Base-by-base conservation (phyloP, 2,888 invertebrate species). In the Acutogordius australiensis region DNA sequence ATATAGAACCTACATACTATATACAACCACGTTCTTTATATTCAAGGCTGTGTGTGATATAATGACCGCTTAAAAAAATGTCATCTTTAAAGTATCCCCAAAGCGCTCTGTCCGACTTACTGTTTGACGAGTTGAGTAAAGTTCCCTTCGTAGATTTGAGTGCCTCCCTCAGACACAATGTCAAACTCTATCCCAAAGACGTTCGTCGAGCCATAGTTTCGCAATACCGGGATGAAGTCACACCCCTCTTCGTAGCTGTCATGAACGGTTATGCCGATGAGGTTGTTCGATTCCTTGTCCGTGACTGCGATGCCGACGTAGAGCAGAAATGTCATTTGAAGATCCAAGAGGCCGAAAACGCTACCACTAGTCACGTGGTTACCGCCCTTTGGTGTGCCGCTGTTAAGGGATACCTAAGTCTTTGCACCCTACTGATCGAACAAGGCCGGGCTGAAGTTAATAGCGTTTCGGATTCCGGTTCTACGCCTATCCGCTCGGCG, bases 331-430 rank as follows among this genome's bases (percentile, higher is more conserved):
- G 87, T 45, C 74, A 80, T 63, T 85, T 81, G 70, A 82, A 84
- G 74, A 82, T 82, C 57, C 78, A 80, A 8, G 82, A 83, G 70
- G 86, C 85, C 69, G 78, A 78, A 66, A 51, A 8, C 4, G 23
- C 51, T 23, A 4, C 4, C 26, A 78, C 80, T 30, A 77, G 78
- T 30, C 86, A 86, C 73, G 76, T 76, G 66, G 86, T 84, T 1
- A 84, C 85, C 18, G 85, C 87, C 29, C 74, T 88, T 62, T 88
- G 88, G 88, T 82, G 82, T 73, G 85, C 87, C 1, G 82, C 85
- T 1, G 87, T 87, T 1, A 80, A 82, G 2, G 85, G 85, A 18
- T 80, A 80, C 65, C 70, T 84, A 4, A 23, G 4, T 4, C 23
- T 13, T n/a, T 18, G 37, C 37, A 18, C 8, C n/a, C 79, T 80